Percentiles rank a stretch among this genome's conserved stretches.
These are phyloP conservation scores for Mastomys natalensis DNA, from an alignment of 2,113 vertebrate genomes.

Conservation along the genomic window DNA sequence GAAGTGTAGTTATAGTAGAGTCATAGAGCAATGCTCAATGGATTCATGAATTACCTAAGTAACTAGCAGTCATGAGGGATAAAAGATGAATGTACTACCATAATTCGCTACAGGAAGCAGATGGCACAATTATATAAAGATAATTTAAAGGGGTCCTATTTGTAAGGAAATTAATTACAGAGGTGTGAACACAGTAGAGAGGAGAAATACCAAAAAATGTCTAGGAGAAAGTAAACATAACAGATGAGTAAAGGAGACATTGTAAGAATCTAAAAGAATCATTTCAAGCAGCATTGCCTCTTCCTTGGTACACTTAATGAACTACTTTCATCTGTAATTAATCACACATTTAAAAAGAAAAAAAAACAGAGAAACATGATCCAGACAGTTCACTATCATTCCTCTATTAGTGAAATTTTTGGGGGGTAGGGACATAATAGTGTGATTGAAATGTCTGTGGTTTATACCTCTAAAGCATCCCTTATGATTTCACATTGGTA, in stretches of 20 bases:
- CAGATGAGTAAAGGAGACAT: background rate
- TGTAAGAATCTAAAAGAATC: background rate
- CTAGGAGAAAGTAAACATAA: background rate
- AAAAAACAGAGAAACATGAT: background rate
- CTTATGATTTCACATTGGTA: constrained; percentile 17
- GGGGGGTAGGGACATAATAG: background rate
- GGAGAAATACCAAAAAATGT: background rate
- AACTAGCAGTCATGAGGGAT: background rate
- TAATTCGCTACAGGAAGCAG: background rate
- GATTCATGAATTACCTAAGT: background rate
- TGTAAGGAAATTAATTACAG: background rate
- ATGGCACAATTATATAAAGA: background rate
- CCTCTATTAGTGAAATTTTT: background rate
- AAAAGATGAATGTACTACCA: background rate
- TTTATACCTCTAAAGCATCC: constrained; percentile 5
- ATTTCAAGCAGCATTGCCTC: too few relatives aligned
- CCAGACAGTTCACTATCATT: background rate
- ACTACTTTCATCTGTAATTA: background rate
- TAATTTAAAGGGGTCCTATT: background rate
- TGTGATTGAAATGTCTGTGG: background rate
- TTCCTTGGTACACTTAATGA: background rate
- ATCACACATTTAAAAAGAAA: background rate
- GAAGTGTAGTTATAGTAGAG: background rate
- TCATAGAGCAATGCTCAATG: background rate
- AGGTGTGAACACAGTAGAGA: background rate